Base-by-base conservation (phyloP, 1,140 invertebrate species). In the Nasonia giraulti region DNA sequence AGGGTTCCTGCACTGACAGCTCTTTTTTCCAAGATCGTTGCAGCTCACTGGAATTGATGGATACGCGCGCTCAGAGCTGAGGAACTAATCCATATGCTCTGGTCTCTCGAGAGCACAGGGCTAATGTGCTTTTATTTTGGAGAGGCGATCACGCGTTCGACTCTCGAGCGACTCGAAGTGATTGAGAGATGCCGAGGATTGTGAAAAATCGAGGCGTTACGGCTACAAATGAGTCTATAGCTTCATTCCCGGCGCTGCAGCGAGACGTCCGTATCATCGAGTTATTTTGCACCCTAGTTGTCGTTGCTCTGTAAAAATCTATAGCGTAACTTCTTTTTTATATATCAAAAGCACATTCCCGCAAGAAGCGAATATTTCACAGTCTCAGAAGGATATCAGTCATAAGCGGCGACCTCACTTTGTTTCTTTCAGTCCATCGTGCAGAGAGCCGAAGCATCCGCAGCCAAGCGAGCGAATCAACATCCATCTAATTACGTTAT, bases 11-110 rank as follows among this genome's bases (percentile, higher is more conserved):
- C 37, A 23, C 69, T 37, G 50, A 74, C 73, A 69, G 78, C 50
- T 55, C 11, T 69, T 66, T 33, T 66, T 66, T 66, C 50, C 11
- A 27, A 27, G n/a, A 73, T 73, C 50, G 5, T 76, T 55, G 8
- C 27, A 6, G 6, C 27, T 47, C 62, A 66, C 40, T 40, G 1
- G 33, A 66, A 84, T 80, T 84, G 78, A 84, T 84, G 78, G 69
- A 84, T 84, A 62, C 11, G 31, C 7, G 55, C n/a, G 31, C 8
- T 27, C 4, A 31, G 47, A 47, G 62, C 31, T 10, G 27, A 37
- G 23, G 31, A 71, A 71, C 68, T 73, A 85, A 85, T 85, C 80
- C 69, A 62, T 78, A 82, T 71, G 14, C 82, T 85, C 81, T 82
- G n/a, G 20, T 62, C 55, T n/a, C 20, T 20, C 27, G 80, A 62